Conservation (phyloP, 1,140 invertebrate species). For the Metaphire vulgaris region DNA sequence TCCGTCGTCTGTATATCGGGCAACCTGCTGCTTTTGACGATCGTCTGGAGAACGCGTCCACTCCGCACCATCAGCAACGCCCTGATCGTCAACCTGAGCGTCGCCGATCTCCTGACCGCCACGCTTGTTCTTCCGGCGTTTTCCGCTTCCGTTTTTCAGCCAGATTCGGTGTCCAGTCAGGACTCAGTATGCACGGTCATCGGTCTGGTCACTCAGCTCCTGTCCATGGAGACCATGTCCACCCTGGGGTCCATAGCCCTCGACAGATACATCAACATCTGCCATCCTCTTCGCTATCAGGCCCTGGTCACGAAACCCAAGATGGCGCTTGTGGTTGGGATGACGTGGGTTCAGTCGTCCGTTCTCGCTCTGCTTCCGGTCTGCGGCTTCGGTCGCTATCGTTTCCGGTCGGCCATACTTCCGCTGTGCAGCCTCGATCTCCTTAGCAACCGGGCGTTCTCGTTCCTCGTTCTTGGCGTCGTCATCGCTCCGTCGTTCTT, state of each 20-base stretch:
- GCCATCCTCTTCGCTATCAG: background rate
- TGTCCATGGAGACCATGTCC: background rate
- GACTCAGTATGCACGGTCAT: background rate
- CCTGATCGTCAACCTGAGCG: background rate
- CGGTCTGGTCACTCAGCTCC: background rate
- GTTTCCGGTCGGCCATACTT: background rate
- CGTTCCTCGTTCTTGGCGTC: background rate
- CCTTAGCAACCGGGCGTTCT: background rate
- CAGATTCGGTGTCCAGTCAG: background rate
- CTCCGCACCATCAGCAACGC: background rate
- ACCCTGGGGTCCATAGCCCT: background rate
- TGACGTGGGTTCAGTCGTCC: background rate
- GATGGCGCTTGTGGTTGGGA: background rate
- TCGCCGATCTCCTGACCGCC: background rate
- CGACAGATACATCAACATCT: background rate
- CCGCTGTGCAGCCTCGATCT: background rate
- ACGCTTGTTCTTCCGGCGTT: background rate
- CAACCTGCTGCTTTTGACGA: background rate
- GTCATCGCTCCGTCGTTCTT: background rate
- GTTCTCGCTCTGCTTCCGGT: background rate
- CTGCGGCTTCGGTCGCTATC: background rate
- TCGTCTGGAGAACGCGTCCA: background rate
- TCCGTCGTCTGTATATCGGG: background rate
- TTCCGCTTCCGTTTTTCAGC: background rate
- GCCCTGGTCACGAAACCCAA: background rate